A percentile compares a stretch with the other conserved stretches of the same genome.
These are phyloP conservation scores for Periophthalmus modestus DNA, from an alignment of 2,113 vertebrate genomes.

Conservation along the genomic window DNA sequence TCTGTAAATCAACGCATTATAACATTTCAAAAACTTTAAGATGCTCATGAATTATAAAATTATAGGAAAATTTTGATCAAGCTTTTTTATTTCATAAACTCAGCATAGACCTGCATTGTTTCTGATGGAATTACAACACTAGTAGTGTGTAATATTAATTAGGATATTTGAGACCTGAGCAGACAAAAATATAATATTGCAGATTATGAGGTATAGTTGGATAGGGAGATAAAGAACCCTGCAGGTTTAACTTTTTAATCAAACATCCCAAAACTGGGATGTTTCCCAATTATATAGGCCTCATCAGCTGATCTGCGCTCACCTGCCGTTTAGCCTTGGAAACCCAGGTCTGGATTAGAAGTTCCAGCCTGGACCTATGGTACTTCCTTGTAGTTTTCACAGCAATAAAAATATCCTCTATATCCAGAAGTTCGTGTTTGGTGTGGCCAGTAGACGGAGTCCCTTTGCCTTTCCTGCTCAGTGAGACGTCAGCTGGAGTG, in stretches of 20 bases:
- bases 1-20: neutral
- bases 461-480: neutral
- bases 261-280: neutral
- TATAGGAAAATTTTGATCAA: neutral
- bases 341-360: conserved; percentile 94
- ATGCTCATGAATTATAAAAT: neutral
- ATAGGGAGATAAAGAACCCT: neutral
- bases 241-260: neutral
- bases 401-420: conserved; percentile 91
- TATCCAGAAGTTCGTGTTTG: conserved; percentile 71
- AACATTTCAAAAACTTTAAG: neutral
- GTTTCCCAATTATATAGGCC: neutral
- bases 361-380: conserved; percentile 85
- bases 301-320: conserved; percentile 30
- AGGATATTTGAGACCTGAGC: neutral
- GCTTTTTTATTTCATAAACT: neutral
- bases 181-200: too few species aligned
- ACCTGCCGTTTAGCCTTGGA: conserved; percentile 87
- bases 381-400: conserved; percentile 95
- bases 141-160: too few species aligned
- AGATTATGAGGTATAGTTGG: too few species aligned
- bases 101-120: too few species aligned
- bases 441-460: neutral
- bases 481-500: neutral
- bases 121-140: neutral